Base-by-base conservation (phyloP, 2,113 vertebrate species). In the Corythornis madagascariensis region DNA sequence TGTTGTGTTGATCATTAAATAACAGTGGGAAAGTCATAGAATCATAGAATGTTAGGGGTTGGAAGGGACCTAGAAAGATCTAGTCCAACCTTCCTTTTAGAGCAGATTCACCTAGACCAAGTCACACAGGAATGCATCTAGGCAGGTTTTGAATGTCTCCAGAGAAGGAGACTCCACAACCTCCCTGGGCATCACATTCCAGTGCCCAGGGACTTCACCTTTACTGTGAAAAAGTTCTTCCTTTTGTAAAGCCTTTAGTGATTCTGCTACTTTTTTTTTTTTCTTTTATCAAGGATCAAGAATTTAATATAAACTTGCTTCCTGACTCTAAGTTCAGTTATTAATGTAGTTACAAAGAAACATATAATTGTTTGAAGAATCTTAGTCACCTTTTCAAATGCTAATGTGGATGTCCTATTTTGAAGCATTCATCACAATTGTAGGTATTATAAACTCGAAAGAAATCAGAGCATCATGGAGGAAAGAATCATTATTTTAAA, bases 1-100 rank as follows among this genome's bases (percentile, higher is more conserved):
- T 88, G 63, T 75, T 94, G 55, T 94, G 93, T 82, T 16, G 0
- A 63, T 92, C 71, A 84, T 93, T 82, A 92, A 60, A 70, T 63
- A 89, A 59, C 66, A 94, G 86, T 95, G 77, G 75, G 74, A 88
- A 90, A 38, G 10, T 38, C 38, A 38, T 10, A 38, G 38, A 38
- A 38, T 38, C 38, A 38, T 10, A 38, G 38, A 38, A 38, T 38
- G 10, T 38, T 38, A 38, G 9, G 10, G 38, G 38, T 10, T 38
- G 9, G 38, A 38, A 38, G 10, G 9, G 38, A 38, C 38, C 38
- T 38, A 38, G 38, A 38, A 38, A 10, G 9, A 38, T 38, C 38
- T 38, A 38, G 38, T 38, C 38, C 38, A 38, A 38, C 38, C 38
- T 9, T 9, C 38, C 38, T 35, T 35, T 35, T 35, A 10, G 38